Evolutionary conservation across 2,888 invertebrate genomes (phyloP).

Genomic region (Boloria selene): DNA sequence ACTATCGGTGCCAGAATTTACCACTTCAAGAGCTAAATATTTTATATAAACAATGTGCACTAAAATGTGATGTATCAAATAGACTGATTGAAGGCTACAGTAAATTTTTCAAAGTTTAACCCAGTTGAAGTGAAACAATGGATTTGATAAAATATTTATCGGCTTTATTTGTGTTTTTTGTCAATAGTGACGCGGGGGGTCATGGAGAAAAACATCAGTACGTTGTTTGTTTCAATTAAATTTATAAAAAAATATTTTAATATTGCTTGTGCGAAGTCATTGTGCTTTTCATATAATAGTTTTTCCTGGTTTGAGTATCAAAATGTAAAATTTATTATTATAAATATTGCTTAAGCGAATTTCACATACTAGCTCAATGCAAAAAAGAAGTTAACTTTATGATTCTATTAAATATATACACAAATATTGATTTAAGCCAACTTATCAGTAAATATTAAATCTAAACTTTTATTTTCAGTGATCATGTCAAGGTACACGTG

Average conservation of each 20-base stretch:
- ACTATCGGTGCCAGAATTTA: conserved; percentile 51
- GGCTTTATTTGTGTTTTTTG: conserved; percentile 60
- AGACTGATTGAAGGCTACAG: conserved; percentile 32
- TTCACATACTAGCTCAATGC: conserved; percentile 16
- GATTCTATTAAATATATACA: too few relatives aligned
- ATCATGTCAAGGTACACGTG: conserved; percentile 82
- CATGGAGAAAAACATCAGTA: conserved; percentile 74
- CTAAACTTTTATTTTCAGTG: conserved; percentile 67
- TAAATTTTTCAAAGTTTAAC: background rate
- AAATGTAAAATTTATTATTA: background rate
- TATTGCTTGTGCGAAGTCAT: background rate
- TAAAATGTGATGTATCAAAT: conserved; percentile 64
- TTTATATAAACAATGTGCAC: conserved; percentile 44
- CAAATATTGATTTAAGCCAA: too few relatives aligned
- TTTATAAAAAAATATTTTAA: background rate
- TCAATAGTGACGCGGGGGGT: conserved; percentile 67
- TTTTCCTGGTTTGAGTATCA: background rate
- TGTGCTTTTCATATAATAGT: background rate
- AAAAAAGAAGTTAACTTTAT: too few relatives aligned
- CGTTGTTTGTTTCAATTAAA: conserved; percentile 42
- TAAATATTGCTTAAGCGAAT: conserved; percentile 35
- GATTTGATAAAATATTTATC: conserved; percentile 61
- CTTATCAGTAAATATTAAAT: too few relatives aligned
- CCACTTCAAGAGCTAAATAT: conserved; percentile 50
- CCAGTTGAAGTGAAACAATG: conserved; percentile 49